Percentiles rank a stretch among this genome's conserved stretches.
These are phyloP conservation scores for Trachelus stipa DNA, from an alignment of 2,888 invertebrate species.

Conservation along the genomic window DNA sequence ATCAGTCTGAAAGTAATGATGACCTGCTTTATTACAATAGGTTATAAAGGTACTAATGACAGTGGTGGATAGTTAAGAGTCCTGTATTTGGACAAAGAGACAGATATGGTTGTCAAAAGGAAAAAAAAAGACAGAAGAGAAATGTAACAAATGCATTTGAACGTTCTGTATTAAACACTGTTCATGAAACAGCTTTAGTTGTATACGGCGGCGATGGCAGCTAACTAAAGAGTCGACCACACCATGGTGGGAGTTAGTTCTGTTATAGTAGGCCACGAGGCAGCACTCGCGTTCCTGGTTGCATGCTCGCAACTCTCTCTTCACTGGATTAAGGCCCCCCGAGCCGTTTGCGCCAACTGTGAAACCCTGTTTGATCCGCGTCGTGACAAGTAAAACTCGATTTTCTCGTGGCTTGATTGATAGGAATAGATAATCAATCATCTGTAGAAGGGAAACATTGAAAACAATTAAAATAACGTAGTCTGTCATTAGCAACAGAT, in stretches of 20 bases:
- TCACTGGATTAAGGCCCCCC: constrained; percentile 43
- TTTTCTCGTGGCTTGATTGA: background rate
- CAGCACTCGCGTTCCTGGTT: constrained; percentile 57
- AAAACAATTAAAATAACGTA: background rate
- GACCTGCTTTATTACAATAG: background rate
- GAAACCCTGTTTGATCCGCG: constrained; percentile 8
- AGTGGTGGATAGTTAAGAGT: background rate
- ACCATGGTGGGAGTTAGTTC: constrained; percentile 63
- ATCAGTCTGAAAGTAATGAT: background rate
- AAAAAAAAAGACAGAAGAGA: background rate
- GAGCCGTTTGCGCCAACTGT: constrained; percentile 11
- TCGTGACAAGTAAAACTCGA: background rate
- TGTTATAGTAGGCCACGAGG: constrained; percentile 67
- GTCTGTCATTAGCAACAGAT: background rate
- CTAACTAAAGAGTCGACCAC: constrained; percentile 48
- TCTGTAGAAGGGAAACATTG: background rate
- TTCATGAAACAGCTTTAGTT: constrained; percentile 42
- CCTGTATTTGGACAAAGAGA: background rate
- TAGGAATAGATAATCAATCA: background rate
- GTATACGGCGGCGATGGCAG: background rate
- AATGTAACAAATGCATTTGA: background rate
- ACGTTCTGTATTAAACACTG: constrained; percentile 44
- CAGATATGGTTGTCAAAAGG: background rate
- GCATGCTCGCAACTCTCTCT: constrained; percentile 60
- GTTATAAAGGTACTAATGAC: background rate